Conservation (phyloP, 1,140 invertebrate genomes). For the Fopius arisanus region DNA sequence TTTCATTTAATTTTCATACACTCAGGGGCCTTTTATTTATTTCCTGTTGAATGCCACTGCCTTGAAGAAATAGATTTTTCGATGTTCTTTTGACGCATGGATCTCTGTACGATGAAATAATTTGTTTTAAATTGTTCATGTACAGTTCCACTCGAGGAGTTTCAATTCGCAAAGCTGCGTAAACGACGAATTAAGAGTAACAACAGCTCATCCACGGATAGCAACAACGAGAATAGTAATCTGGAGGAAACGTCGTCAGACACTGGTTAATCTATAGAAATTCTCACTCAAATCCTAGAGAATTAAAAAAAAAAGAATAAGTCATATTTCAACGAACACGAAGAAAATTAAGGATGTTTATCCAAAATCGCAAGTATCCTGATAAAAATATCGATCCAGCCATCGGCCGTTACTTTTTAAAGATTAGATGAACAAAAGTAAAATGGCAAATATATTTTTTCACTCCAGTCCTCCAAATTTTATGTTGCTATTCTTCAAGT, state of each 20-base stretch:
- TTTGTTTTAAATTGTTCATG: constrained; percentile 43
- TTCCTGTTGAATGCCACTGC: not conserved
- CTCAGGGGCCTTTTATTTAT: constrained; percentile 1
- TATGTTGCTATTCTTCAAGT: too few relatives aligned
- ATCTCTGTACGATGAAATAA: constrained; percentile 4
- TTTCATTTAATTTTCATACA: not conserved
- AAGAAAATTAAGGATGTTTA: too few relatives aligned
- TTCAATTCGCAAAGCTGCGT: constrained; percentile 59
- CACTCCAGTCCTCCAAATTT: too few relatives aligned
- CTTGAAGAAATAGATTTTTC: not conserved
- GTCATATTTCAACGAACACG: too few relatives aligned
- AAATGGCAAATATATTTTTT: too few relatives aligned
- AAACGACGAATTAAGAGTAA: constrained; percentile 61
- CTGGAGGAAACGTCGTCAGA: constrained; percentile 65
- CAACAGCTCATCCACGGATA: constrained; percentile 66
- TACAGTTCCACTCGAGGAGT: constrained; percentile 61
- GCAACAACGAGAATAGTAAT: constrained; percentile 64
- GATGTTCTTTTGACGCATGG: not conserved
- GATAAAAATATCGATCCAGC: too few relatives aligned
- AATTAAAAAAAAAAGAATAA: constrained; percentile 3
- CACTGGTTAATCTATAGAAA: constrained; percentile 51
- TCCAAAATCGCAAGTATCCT: not conserved
- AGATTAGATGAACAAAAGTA: too few relatives aligned
- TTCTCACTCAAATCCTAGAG: not conserved
- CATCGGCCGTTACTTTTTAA: too few relatives aligned